Base-by-base conservation (phyloP, 2,797 vertebrate genomes). In the Cirrhinus molitorella region DNA sequence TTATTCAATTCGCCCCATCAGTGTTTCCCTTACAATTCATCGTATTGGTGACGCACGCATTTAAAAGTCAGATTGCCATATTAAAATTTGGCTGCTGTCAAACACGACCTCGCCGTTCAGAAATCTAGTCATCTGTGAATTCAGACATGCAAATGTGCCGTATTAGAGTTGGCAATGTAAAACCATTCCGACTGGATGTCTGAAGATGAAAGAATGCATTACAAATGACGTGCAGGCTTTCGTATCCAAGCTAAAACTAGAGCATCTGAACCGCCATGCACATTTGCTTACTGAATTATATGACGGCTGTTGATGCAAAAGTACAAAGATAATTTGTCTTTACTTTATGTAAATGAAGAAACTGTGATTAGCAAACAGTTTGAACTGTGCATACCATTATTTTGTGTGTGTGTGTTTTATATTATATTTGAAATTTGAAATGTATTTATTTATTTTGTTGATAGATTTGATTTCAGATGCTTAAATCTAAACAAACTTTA, bases 31-130 rank as follows among this genome's bases (percentile, higher is more conserved):
- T 75, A 71, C 84, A 84, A 77, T 87, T 83, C 83, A 77, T 74
- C 23, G 84, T 67, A 67, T 70, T 40, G 57, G 71, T 78, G 88
- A 84, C 66, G 66, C 37, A 40, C 79, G 43, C 73, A 89, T 89
- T 89, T 88, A 83, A 87, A 88, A 86, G 83, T 87, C 85, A 86
- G 82, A 88, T 89, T 85, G 72, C 65, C 37, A 66, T 76, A 61
- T 83, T 85, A 83, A 81, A 34, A 86, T 88, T 83, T 84, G 71
- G 73, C 80, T 85, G 86, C 88, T 89, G 85, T 89, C 87, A 79
- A 86, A 89, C 71, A 82, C 59, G 70, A 81, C 80, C 84, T 59
- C 71, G 76, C 66, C 80, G 61, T 83, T 89, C 85, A 70, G 63
- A 68, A 89, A 83, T 72, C 82, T 77, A 83, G 65, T 87, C 88